These are phyloP conservation scores for Petroica traversi DNA, from an alignment of 2,113 vertebrate species.

Conservation along the genomic window DNA sequence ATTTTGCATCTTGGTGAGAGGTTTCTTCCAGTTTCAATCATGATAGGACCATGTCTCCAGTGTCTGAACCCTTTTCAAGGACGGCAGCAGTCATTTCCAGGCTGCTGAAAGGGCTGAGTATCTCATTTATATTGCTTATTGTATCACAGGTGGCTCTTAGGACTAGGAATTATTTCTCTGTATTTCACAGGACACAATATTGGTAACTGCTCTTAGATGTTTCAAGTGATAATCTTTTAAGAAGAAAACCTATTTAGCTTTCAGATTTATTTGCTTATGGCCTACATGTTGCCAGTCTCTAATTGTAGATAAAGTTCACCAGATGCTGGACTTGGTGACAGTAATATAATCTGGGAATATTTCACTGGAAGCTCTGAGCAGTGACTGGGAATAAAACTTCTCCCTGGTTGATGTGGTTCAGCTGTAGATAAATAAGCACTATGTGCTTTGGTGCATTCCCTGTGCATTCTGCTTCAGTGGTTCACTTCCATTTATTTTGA, in stretches of 20 bases:
- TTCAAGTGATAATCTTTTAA: background rate
- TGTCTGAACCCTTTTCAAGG: background rate
- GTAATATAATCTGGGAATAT: background rate
- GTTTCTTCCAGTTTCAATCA: background rate
- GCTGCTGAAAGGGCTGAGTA: background rate
- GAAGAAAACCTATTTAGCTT: background rate
- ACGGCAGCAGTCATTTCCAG: background rate
- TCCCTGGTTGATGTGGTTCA: background rate
- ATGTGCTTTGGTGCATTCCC: background rate
- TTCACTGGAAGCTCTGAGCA: background rate
- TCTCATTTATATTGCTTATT: background rate
- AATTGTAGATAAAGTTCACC: background rate
- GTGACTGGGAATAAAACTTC: background rate
- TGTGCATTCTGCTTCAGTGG: background rate
- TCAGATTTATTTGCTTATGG: background rate
- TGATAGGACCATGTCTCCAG: accelerated
- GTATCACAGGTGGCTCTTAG: background rate
- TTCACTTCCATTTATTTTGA: background rate
- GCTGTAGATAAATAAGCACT: background rate
- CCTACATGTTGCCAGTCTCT: background rate
- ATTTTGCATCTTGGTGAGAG: background rate
- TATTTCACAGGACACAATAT: background rate
- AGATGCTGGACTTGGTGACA: background rate
- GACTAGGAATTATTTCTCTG: background rate
- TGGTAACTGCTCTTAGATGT: background rate